Percentiles rank a stretch among this genome's conserved stretches.
Evolutionary conservation across 2,888 invertebrate species (phyloP).

Genomic region (Eupeodes luniger): DNA sequence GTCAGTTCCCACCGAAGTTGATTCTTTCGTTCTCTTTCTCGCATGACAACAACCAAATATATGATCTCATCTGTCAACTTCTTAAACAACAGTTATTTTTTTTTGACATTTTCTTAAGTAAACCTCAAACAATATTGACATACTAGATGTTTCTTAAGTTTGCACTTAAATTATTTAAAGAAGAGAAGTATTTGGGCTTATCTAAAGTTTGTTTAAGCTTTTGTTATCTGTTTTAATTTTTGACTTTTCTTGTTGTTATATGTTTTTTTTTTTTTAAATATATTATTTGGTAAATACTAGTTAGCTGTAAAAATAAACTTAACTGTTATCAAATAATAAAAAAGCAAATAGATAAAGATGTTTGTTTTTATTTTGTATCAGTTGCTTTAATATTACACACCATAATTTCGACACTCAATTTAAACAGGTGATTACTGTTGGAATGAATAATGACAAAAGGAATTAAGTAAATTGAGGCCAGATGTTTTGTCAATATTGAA

Average conservation of each 20-base stretch:
- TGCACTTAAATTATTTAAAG: neutral
- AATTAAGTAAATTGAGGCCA: slow-evolving; percentile 16
- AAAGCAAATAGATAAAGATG: slow-evolving; percentile 14
- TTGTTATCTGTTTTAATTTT: slow-evolving; percentile 48
- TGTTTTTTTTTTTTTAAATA: neutral
- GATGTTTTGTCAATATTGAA: slow-evolving; percentile 19
- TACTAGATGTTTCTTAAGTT: slow-evolving; percentile 42
- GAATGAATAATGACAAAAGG: neutral
- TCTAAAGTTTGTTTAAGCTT: slow-evolving; percentile 30
- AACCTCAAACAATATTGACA: slow-evolving; percentile 32
- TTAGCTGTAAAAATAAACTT: slow-evolving; percentile 14
- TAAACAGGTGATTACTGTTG: slow-evolving; percentile 31
- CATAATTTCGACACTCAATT: slow-evolving; percentile 16
- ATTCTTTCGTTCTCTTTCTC: neutral
- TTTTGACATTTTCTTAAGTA: neutral
- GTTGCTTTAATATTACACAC: slow-evolving; percentile 7
- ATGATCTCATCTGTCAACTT: slow-evolving; percentile 38
- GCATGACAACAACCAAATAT: neutral
- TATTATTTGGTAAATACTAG: slow-evolving; percentile 44
- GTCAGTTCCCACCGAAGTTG: slow-evolving; percentile 2
- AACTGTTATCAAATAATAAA: slow-evolving; percentile 26
- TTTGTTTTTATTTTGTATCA: neutral
- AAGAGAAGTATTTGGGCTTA: neutral
- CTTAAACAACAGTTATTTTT: slow-evolving; percentile 41
- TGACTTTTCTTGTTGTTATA: slow-evolving; percentile 14